These are phyloP conservation scores for Mesocentrotus franciscanus DNA, from an alignment of 53 echinoderm and acorn worm genomes.

Conservation along the genomic window DNA sequence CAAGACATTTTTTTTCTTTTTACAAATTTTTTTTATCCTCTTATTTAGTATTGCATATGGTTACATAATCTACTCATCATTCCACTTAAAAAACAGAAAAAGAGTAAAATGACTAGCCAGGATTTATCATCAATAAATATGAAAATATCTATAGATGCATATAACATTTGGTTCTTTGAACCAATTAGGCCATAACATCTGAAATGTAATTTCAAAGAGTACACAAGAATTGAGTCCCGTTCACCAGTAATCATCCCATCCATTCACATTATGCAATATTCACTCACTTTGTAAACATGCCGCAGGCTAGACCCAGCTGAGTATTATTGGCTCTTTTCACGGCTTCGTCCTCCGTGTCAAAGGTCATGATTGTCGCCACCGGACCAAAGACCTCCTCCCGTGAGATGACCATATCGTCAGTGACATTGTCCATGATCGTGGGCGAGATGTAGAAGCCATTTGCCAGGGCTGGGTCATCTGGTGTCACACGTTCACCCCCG, in stretches of 20 bases:
- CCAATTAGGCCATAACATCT: neutral
- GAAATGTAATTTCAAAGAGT: neutral
- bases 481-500: constrained; percentile 88
- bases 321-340: constrained; percentile 85
- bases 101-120: neutral
- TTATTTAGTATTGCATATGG: neutral
- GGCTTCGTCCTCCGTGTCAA: constrained; percentile 92
- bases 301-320: constrained; percentile 88
- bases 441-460: constrained; percentile 83
- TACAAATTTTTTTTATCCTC: neutral
- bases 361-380: constrained; percentile 83
- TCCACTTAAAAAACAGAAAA: no score
- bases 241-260: no score
- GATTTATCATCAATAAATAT: neutral
- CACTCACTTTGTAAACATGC: constrained; percentile 92
- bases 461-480: constrained; percentile 80
- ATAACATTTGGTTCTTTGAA: neutral
- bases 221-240: neutral
- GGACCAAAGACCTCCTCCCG: constrained; percentile 92
- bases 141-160: neutral
- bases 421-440: constrained; percentile 87
- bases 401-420: constrained; percentile 87
- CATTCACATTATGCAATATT: neutral
- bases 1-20: neutral
- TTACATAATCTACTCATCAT: no score